Evolutionary conservation across 2,888 invertebrate species (phyloP).

Genomic region (Cyclophora albipunctata): DNA sequence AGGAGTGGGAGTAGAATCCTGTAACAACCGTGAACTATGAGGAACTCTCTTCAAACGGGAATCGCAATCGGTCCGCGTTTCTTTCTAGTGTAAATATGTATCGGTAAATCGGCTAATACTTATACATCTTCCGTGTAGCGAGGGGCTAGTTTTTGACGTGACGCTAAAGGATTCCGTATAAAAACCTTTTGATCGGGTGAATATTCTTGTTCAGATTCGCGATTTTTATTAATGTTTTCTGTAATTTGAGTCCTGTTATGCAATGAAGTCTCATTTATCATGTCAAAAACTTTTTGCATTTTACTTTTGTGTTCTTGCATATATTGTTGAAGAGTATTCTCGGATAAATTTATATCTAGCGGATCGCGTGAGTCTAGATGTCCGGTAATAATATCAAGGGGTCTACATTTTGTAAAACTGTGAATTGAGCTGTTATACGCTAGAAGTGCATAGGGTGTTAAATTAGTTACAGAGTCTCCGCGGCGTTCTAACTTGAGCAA

Average conservation of each 20-base stretch:
- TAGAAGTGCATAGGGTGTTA: conserved; percentile 3
- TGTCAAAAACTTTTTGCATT: conserved; percentile 8
- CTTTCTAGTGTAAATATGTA: conserved; percentile 21
- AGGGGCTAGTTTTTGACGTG: conserved; percentile 20
- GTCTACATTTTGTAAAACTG: conserved; percentile 19
- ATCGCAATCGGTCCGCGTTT: conserved; percentile 19
- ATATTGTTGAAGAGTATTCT: conserved; percentile 15
- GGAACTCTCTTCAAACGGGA: conserved; percentile 14
- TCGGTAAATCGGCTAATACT: conserved; percentile 19
- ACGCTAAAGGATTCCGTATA: conserved; percentile 15
- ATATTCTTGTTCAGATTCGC: conserved; percentile 16
- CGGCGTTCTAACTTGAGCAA: conserved; percentile 3
- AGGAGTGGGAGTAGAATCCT: conserved; percentile 9
- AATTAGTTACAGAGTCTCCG: conserved; percentile 2
- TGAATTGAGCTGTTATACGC: conserved; percentile 6
- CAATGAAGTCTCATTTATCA: conserved; percentile 8
- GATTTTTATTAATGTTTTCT: conserved; percentile 10
- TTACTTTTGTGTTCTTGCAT: conserved; percentile 6
- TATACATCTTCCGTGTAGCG: conserved; percentile 20
- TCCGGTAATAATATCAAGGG: conserved; percentile 21
- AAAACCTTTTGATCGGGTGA: conserved; percentile 14
- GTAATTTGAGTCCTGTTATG: conserved; percentile 5
- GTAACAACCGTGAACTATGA: conserved; percentile 20
- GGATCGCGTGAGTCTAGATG: conserved; percentile 19
- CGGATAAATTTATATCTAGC: conserved; percentile 11